Base-by-base conservation (phyloP, 37 sponge, comb jelly and placozoan species). In the Aplysina aerophoba region DNA sequence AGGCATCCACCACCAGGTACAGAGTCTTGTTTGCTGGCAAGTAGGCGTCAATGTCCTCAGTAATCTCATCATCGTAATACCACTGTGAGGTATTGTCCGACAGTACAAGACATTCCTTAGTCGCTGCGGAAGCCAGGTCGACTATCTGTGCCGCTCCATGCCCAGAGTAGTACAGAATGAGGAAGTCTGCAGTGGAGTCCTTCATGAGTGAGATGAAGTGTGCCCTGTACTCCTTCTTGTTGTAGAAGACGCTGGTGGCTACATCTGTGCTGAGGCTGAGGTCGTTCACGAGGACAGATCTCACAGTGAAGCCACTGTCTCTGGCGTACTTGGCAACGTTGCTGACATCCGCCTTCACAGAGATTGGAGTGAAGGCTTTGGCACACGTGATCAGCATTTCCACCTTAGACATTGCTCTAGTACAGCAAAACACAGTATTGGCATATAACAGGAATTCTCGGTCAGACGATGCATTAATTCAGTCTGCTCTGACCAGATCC, bases 21-120 rank as follows among this genome's bases (percentile, higher is more conserved):
- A 73, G 74, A 12, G 36, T 28, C 27, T 73, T 73, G 3, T 30
- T 36, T 30, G 33, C 3, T 4, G 74, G 74, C 74, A 73, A 13
- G 39, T 73, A 5, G 22, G 21, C 36, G 27, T 73, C 74, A 12
- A 73, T 73, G 37, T 73, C 74, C 14, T 73, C 74, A 73, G 74
- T 73, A 13, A 73, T 22, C 36, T 35, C 74, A n/a, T 35, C 74
- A 30, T 73, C 74, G 5, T 28, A 38, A 13, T 73, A 73, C 74
- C 74, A 73, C 33, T 73, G 28, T 12, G 3, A 6, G 37, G 5
- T 38, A 36, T 73, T 12, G 6, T 73, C 37, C 3, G 39, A 22
- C 35, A 73, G 35, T 28, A 33, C 35, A 22, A 73, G 39, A 36
- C 33, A 73, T 13, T 73, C 74, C 4, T 22, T 34, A 34, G 21